These are phyloP conservation scores for Chrysaora quinquecirrha DNA, from an alignment of 30 jellyfish, hydroid and myxozoan species.

Conservation along the genomic window DNA sequence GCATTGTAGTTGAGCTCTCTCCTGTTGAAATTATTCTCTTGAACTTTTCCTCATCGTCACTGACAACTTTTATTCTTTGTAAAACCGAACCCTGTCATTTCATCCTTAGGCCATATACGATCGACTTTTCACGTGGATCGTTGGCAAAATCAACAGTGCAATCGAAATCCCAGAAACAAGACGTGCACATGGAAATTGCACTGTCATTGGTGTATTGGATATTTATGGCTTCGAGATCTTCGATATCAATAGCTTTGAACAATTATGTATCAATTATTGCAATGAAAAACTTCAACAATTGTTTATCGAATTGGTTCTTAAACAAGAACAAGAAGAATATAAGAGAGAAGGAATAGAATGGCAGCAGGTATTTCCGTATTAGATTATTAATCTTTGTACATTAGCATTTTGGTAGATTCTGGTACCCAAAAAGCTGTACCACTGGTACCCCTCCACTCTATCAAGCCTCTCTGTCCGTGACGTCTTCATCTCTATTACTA, in stretches of 20 bases:
- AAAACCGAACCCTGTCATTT: too few species aligned
- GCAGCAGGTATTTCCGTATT: conserved; percentile 80
- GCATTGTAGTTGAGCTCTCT: too few species aligned
- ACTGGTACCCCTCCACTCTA: too few species aligned
- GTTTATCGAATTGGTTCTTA: conserved; percentile 87
- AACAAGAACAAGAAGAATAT: conserved; percentile 95
- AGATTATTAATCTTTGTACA: neutral
- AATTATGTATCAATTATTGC: conserved; percentile 90
- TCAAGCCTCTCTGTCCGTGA: too few species aligned
- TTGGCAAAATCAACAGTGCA: conserved; percentile 84
- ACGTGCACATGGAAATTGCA: conserved; percentile 65
- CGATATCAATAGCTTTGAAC: conserved; percentile 90
- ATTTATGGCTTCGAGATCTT: conserved; percentile 95
- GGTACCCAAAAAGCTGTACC: too few species aligned
- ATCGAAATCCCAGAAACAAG: conserved; percentile 68
- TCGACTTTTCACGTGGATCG: conserved; percentile 92
- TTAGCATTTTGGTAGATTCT: neutral
- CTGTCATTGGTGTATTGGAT: conserved; percentile 92
- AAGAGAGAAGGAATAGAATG: conserved; percentile 88
- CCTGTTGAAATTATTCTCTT: too few species aligned
- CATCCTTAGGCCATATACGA: conserved; percentile 94
- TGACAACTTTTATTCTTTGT: too few species aligned
- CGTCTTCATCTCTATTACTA: too few species aligned
- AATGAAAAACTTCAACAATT: conserved; percentile 93
- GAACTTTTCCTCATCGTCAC: too few species aligned